Evolutionary conservation across 2,888 invertebrate genomes (phyloP).

Genomic region (Volucella inflata): DNA sequence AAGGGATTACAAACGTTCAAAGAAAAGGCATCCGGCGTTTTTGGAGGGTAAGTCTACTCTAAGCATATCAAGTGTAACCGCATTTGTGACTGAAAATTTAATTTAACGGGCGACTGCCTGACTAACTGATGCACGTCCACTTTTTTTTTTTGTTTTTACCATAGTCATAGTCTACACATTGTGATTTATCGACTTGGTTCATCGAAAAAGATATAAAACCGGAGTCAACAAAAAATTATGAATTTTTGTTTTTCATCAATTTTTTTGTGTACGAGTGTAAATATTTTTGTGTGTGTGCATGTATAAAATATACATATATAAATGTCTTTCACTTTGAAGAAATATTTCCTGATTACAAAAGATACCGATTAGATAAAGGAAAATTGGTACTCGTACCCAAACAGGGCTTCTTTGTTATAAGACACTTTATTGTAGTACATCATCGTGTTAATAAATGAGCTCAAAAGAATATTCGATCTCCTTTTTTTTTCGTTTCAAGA

Average conservation of each 20-base stretch:
- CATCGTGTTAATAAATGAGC: constrained; percentile 54
- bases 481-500: constrained; percentile 42
- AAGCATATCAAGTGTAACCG: constrained; percentile 61
- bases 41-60: constrained; percentile 81
- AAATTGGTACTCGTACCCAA: neutral
- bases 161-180: constrained; percentile 33
- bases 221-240: constrained; percentile 75
- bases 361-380: constrained; percentile 61
- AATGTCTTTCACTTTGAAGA: constrained; percentile 58
- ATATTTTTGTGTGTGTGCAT: constrained; percentile 12
- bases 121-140: constrained; percentile 78
- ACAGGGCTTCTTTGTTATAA: neutral
- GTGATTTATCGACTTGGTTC: constrained; percentile 66
- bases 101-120: constrained; percentile 83
- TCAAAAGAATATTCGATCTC: constrained; percentile 64
- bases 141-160: constrained; percentile 3
- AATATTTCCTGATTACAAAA: constrained; percentile 31
- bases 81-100: constrained; percentile 79
- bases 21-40: constrained; percentile 83
- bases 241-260: neutral
- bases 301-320: constrained; percentile 21
- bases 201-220: constrained; percentile 72
- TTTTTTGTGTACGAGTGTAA: too few species aligned
- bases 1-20: constrained; percentile 83
- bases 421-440: neutral